phyloP scores from a whole-genome alignment of 2,797 vertebrate genomes.

The Eurystomus glaucurus region DNA sequence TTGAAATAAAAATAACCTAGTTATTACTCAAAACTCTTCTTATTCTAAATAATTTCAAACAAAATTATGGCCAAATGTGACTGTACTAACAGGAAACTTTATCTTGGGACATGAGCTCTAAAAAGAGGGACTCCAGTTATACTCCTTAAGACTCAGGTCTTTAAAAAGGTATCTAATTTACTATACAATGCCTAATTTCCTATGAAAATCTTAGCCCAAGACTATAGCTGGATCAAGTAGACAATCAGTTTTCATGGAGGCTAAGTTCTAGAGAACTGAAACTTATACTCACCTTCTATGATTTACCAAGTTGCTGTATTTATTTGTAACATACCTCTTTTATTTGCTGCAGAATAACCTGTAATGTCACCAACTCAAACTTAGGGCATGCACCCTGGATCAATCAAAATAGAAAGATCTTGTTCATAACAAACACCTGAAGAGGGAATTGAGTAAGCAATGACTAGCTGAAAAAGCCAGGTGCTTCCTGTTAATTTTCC shows the following conservation, averaged over 20 bases:
- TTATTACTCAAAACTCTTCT: neutral
- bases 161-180: neutral
- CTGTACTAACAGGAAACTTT: neutral
- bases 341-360: neutral
- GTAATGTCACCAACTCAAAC: neutral
- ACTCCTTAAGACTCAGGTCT: neutral
- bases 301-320: neutral
- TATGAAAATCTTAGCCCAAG: neutral
- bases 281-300: neutral
- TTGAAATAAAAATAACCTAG: neutral
- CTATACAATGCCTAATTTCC: neutral
- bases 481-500: neutral
- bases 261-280: neutral
- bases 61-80: neutral
- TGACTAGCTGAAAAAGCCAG: neutral
- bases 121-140: neutral
- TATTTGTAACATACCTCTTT: neutral
- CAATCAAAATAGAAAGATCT: neutral
- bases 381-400: fast-evolving
- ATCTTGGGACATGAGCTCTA: neutral
- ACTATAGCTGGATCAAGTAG: neutral
- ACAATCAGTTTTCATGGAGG: neutral
- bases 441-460: neutral
- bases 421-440: neutral
- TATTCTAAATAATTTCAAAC: neutral